phyloP scores from a whole-genome alignment of 2,888 invertebrate species.

The Mechanitis messenoides region DNA sequence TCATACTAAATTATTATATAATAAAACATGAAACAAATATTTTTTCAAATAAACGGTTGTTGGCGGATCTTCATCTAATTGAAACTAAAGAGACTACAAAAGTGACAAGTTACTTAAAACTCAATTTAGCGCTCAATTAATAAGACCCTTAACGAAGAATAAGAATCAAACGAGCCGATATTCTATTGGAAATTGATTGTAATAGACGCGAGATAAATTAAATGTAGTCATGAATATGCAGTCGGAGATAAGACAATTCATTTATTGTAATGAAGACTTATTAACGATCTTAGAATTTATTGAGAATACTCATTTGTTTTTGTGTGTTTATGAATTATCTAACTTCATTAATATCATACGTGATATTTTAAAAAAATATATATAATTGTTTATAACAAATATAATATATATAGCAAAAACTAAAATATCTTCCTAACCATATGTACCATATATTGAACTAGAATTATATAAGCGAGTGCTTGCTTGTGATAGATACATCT shows the following conservation, averaged over 20 bases:
- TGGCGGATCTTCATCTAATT: constrained; percentile 25
- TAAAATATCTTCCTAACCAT: no score
- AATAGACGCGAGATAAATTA: constrained; percentile 26
- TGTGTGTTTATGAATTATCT: background rate
- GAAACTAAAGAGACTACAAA: constrained; percentile 28
- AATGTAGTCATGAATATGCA: constrained; percentile 11
- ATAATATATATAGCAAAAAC: no score
- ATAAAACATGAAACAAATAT: no score
- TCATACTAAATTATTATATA: no score
- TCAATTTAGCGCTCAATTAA: constrained; percentile 39
- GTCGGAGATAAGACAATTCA: background rate
- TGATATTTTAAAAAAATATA: no score
- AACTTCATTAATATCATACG: no score
- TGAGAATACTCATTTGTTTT: background rate
- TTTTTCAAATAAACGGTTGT: background rate
- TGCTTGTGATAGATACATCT: no score
- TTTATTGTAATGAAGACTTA: background rate
- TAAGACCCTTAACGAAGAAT: constrained; percentile 9
- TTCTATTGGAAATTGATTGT: constrained; percentile 36
- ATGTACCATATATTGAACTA: no score
- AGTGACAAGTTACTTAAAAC: constrained; percentile 37
- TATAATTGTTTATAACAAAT: no score
- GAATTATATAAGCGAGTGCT: no score
- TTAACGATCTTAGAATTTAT: background rate
- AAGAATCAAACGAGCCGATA: constrained; percentile 30